These are phyloP conservation scores for Dusona sp. DNA, from an alignment of 2,888 invertebrate genomes.

Conservation along the genomic window DNA sequence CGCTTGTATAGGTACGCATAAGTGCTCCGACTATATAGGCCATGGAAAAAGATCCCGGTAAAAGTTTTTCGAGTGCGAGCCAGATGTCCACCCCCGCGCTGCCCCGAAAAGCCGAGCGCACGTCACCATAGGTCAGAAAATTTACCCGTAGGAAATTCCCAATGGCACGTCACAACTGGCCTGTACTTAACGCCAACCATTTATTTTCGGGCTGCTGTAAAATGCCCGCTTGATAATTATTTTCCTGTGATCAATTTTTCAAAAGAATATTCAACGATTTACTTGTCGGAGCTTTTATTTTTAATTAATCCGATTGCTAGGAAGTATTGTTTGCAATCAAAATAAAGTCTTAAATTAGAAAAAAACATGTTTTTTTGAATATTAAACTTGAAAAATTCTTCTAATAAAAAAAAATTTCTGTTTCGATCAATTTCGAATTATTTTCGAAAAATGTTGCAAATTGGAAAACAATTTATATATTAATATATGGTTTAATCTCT, in stretches of 20 bases:
- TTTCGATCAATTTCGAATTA: too few species aligned
- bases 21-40: conserved; percentile 14
- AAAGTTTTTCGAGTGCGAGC: conserved; percentile 74
- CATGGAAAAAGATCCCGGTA: conserved; percentile 32
- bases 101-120: conserved; percentile 21
- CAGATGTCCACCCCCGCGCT: conserved; percentile 78
- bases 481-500: too few species aligned
- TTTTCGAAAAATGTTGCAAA: too few species aligned
- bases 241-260: not conserved
- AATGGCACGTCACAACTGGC: conserved; percentile 34
- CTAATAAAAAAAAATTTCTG: too few species aligned
- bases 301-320: too few species aligned
- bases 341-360: too few species aligned
- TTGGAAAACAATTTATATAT: too few species aligned
- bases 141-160: conserved; percentile 78
- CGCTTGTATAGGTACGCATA: conserved; percentile 17
- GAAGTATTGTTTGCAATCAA: too few species aligned
- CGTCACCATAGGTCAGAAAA: conserved; percentile 33
- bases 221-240: not conserved
- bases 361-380: too few species aligned
- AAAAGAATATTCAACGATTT: not conserved
- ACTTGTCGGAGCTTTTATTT: too few species aligned
- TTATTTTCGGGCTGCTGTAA: not conserved
- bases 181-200: not conserved
- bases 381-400: too few species aligned